Evolutionary conservation across 1,140 invertebrate species (phyloP).

Genomic region (Rhizoglyphus robini): DNA sequence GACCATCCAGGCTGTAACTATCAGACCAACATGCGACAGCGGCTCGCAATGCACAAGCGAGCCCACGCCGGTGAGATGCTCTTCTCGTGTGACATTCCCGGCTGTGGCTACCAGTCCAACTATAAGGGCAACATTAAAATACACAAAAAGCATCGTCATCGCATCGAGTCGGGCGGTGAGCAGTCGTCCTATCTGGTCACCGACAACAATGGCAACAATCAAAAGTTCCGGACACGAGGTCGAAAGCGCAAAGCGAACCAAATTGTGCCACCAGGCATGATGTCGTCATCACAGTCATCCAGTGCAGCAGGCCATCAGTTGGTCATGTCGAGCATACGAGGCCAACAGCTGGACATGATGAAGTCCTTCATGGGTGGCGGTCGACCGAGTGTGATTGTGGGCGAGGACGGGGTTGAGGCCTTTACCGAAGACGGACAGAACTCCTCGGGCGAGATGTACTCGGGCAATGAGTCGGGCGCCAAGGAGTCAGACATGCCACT

Average conservation of each 20-base stretch:
- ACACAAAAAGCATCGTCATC: constrained; percentile 20
- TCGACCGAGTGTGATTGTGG: background rate
- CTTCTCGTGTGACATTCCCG: constrained; percentile 8
- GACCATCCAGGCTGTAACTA: constrained; percentile 13
- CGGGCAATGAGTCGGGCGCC: background rate
- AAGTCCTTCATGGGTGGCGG: background rate
- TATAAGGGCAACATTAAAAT: constrained; percentile 22
- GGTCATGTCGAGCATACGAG: no score
- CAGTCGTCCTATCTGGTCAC: background rate
- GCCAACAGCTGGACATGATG: background rate
- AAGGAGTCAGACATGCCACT: background rate
- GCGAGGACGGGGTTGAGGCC: background rate
- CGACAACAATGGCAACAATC: background rate
- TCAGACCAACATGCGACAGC: constrained; percentile 15
- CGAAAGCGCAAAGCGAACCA: no score
- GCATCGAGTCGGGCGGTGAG: background rate
- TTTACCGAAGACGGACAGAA: background rate
- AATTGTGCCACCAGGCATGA: background rate
- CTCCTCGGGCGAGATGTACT: background rate
- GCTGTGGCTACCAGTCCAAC: constrained; percentile 21
- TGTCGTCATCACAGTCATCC: background rate
- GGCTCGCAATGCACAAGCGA: constrained; percentile 18
- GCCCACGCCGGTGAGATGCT: constrained; percentile 3
- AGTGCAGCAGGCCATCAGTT: background rate
- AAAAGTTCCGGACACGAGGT: background rate